Conservation (phyloP, 2,888 invertebrate species). For the Anagyrus pseudococci region DNA sequence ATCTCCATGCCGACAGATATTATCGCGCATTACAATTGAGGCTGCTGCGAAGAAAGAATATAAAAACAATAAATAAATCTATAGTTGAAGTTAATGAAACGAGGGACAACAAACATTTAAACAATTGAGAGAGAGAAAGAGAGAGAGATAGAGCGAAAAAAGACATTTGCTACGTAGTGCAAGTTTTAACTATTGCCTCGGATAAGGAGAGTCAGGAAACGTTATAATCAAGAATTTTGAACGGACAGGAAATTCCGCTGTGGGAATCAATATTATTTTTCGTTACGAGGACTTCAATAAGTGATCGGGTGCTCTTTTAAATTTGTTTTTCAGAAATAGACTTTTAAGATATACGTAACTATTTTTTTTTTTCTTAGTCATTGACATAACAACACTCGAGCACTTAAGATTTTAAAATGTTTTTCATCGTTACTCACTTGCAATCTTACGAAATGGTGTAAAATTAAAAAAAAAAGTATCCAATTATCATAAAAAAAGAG, state of each 20-base stretch:
- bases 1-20: background rate
- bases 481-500: no score
- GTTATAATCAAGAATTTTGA: no score
- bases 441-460: no score
- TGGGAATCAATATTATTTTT: no score
- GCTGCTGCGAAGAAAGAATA: conserved; percentile 8
- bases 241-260: no score
- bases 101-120: conserved; percentile 1
- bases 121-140: conserved; percentile 2
- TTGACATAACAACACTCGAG: background rate
- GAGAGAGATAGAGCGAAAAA: no score
- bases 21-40: conserved; percentile 2
- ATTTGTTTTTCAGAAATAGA: background rate
- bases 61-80: background rate
- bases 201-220: no score
- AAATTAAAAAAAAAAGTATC: no score
- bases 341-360: background rate
- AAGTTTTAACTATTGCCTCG: conserved; percentile 17
- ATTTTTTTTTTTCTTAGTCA: background rate
- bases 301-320: conserved; percentile 2
- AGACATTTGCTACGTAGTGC: conserved; percentile 18
- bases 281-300: no score
- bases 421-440: no score
- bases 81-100: background rate
- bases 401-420: background rate